Conservation (phyloP, 2,797 vertebrate genomes). For the Holocentrus rufus region DNA sequence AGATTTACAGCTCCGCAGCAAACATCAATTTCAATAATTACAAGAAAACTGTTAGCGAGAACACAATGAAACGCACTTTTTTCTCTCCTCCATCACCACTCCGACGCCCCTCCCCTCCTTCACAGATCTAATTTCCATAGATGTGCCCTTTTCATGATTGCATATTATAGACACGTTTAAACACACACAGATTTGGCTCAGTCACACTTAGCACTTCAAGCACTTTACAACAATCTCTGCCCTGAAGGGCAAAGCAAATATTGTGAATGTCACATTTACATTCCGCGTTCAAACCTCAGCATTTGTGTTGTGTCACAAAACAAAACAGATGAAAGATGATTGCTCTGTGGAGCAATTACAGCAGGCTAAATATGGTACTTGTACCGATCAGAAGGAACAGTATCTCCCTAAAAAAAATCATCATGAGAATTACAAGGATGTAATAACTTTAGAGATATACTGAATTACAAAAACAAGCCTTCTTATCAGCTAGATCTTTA, state of each 20-base stretch:
- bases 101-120: conserved; percentile 35
- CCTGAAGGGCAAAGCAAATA: conserved; percentile 67
- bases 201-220: conserved; percentile 71
- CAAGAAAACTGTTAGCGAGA: conserved; percentile 77
- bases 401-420: conserved; percentile 25
- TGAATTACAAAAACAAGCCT: conserved; percentile 29
- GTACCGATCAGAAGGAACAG: conserved; percentile 13
- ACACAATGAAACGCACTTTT: conserved; percentile 66
- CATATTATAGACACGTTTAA: conserved; percentile 76
- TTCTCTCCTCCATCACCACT: conserved; percentile 15
- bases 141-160: conserved; percentile 76
- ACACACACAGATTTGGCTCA: conserved; percentile 69
- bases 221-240: conserved; percentile 52
- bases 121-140: conserved; percentile 67
- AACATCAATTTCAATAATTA: conserved; percentile 86
- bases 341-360: conserved; percentile 42
- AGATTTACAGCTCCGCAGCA: conserved; percentile 79
- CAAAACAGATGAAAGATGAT: conserved; percentile 39
- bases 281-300: conserved; percentile 53
- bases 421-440: conserved; percentile 9
- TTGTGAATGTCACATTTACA: conserved; percentile 72
- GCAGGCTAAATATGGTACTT: conserved; percentile 3
- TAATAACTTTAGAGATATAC: conserved; percentile 23
- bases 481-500: conserved; percentile 23
- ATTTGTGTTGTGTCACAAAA: conserved; percentile 49